These are phyloP conservation scores for Alexandromys fortis DNA, from an alignment of 2,113 vertebrate genomes.

Conservation along the genomic window DNA sequence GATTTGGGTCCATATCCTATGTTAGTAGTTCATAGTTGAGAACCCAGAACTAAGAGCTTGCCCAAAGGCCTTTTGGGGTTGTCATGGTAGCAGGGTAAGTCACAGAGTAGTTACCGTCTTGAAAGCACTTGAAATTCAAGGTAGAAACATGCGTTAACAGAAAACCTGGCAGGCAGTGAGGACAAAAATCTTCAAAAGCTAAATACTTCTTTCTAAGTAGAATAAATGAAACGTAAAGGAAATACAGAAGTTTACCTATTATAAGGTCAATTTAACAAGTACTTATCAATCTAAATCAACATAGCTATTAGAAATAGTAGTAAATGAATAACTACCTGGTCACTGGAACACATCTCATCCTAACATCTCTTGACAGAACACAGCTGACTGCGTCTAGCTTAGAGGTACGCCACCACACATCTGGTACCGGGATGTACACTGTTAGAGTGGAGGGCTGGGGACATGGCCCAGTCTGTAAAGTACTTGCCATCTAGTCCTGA, in stretches of 20 bases:
- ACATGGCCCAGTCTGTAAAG: background rate
- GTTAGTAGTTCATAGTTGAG: background rate
- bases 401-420: background rate
- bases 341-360: background rate
- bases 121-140: constrained; percentile 7
- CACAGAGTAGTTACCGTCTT: background rate
- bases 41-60: background rate
- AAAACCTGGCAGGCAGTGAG: constrained; percentile 7
- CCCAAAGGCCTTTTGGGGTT: background rate
- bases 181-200: background rate
- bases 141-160: background rate
- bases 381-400: background rate
- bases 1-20: background rate
- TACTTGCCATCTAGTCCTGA: background rate
- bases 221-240: constrained; percentile 35
- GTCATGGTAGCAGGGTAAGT: background rate
- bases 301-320: background rate
- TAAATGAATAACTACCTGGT: background rate
- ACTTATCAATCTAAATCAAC: background rate
- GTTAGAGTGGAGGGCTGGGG: background rate
- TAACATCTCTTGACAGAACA: background rate
- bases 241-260: constrained; percentile 33
- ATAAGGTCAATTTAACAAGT: constrained; percentile 8
- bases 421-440: background rate
- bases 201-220: background rate